Evolutionary conservation across 2,888 invertebrate species (phyloP).

Genomic region (Eupithecia centaureata): DNA sequence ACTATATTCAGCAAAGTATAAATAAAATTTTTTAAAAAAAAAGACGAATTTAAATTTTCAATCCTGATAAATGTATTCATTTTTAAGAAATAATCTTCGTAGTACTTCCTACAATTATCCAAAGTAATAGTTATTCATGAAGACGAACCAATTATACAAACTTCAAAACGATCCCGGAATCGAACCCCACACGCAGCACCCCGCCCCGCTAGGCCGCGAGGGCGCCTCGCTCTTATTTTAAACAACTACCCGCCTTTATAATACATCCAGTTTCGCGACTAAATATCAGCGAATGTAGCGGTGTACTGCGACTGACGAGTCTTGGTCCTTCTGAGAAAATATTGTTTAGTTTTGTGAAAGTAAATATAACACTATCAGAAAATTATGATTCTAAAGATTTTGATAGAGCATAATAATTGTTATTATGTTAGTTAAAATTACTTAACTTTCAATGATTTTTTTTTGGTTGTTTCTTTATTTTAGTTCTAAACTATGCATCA

Average conservation of each 20-base stretch:
- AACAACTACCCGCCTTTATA: conserved; percentile 83
- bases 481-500: neutral
- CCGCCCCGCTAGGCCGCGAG: conserved; percentile 47
- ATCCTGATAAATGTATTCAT: neutral
- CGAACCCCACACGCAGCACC: conserved; percentile 53
- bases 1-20: too few relatives aligned
- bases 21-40: neutral
- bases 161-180: conserved; percentile 50
- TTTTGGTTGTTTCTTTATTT: neutral
- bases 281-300: conserved; percentile 83
- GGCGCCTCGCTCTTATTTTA: conserved; percentile 79
- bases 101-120: neutral
- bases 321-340: conserved; percentile 62
- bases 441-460: neutral
- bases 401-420: neutral
- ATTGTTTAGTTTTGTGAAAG: conserved; percentile 14
- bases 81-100: neutral
- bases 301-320: conserved; percentile 49
- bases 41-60: neutral
- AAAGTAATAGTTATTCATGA: neutral
- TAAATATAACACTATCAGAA: neutral
- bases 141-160: neutral
- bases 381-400: neutral
- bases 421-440: neutral
- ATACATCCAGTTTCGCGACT: conserved; percentile 84